A percentile compares a stretch with the other conserved stretches of the same genome.
These are phyloP conservation scores for Tenebrosternarchus preto DNA, from an alignment of 2,113 vertebrate species.

Conservation along the genomic window DNA sequence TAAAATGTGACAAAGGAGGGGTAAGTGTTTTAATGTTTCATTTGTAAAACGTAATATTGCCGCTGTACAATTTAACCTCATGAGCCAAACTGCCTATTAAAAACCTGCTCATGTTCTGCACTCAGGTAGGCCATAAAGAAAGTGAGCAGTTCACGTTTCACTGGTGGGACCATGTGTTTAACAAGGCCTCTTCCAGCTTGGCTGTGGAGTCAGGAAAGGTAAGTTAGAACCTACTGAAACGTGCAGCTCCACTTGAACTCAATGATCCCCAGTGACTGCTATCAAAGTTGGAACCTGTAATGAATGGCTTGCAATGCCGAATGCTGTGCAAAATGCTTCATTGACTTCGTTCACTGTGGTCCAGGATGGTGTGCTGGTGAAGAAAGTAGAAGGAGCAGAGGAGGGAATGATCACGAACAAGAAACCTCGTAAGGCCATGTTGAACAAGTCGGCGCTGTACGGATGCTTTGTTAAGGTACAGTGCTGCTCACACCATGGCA, in stretches of 20 bases:
- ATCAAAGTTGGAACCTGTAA: not conserved
- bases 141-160: conserved; percentile 90
- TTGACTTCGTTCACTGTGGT: not conserved
- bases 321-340: not conserved
- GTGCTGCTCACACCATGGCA: too few species aligned
- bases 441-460: conserved; percentile 74
- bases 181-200: conserved; percentile 83
- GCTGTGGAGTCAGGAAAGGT: conserved; percentile 81
- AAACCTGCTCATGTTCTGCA: not conserved
- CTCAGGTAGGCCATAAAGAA: conserved; percentile 85
- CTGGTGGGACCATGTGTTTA: conserved; percentile 97
- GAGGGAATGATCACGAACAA: conserved; percentile 71
- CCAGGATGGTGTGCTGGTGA: conserved; percentile 82
- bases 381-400: conserved; percentile 56
- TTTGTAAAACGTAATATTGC: not conserved
- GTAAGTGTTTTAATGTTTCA: conserved; percentile 72
- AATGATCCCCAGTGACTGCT: not conserved
- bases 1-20: conserved; percentile 88
- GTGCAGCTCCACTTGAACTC: not conserved
- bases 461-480: conserved; percentile 90
- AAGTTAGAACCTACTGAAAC: not conserved
- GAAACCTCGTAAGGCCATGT: conserved; percentile 70
- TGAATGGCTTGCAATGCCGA: too few species aligned
- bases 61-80: not conserved
- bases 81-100: not conserved